Base-by-base conservation (phyloP, 92 coral and sea anemone genomes). In the Metridium senile region DNA sequence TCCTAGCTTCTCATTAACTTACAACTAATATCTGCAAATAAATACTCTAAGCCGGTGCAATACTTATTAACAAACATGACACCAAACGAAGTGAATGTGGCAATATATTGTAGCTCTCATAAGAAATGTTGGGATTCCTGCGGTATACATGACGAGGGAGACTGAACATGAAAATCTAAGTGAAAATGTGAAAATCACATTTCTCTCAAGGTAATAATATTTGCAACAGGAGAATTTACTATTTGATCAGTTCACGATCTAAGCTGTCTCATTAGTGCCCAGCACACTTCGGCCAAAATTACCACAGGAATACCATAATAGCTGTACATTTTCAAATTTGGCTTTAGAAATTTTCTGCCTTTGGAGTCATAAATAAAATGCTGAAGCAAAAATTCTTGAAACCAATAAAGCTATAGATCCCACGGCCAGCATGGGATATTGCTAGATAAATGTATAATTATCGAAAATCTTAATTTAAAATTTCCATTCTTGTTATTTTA, bases 371-470 rank as follows among this genome's bases (percentile, higher is more conserved):
- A 73, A 73, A 73, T 58, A 73, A 73, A 73, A 57, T 58, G 25
- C 76, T 29, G 69, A 63, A 63, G 69, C 69, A 63, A 63, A 63
- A 63, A 1, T 63, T 63, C 39, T 28, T 7, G 45, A 16, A 63
- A 63, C 69, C 69, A 26, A 63, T 63, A n/a, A 63, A 28, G 13
- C 49, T 4, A 39, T 39, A 6, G 8, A 39, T 39, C 78, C 78
- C 78, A 73, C 35, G 78, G 33, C 78, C 78, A 31, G 78, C 78
- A 73, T 73, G 78, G 78, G 49, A 39, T 39, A 39, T 39, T 39
- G 13, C n/a, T 68, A 73, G 78, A 52, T 21, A 73, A 45, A 72
- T 63, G 69, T 18, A 28, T 7, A 13, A 11, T 63, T 63, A 31
- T 63, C 28, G 69, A n/a, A 63, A 63, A 28, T 63, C 27, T 1